These are phyloP conservation scores for Leptodactylus fuscus DNA, from an alignment of 2,113 vertebrate species.

Conservation along the genomic window DNA sequence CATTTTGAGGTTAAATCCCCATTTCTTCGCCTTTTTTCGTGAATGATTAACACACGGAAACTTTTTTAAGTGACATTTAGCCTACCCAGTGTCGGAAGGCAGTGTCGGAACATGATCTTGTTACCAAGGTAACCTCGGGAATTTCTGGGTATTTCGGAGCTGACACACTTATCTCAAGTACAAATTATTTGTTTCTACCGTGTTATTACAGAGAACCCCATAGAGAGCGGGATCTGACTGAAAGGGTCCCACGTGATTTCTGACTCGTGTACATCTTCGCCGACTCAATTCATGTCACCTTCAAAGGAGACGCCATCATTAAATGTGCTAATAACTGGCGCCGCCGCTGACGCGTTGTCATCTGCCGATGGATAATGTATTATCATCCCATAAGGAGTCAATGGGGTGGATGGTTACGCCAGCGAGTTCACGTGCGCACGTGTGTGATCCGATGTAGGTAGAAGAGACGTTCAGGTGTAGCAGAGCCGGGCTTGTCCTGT, in stretches of 20 bases:
- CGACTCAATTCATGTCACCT: slow-evolving; percentile 13
- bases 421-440: not conserved
- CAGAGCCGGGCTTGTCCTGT: not conserved
- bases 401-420: not conserved
- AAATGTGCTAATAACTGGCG: not conserved
- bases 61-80: slow-evolving; percentile 20
- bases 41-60: slow-evolving; percentile 20
- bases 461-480: not conserved
- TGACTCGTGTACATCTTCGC: slow-evolving; percentile 17
- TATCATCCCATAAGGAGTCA: not conserved
- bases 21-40: not conserved
- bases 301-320: not conserved
- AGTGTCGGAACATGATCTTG: not conserved
- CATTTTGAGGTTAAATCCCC: not conserved
- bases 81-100: not conserved
- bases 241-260: slow-evolving; percentile 11
- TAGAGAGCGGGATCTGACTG: slow-evolving; percentile 21
- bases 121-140: slow-evolving; percentile 30
- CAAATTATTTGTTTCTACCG: slow-evolving; percentile 57
- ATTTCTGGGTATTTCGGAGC: slow-evolving; percentile 24
- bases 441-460: not conserved
- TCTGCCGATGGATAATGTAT: not conserved
- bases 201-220: slow-evolving; percentile 50
- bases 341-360: not conserved
- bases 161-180: slow-evolving; percentile 58